Conservation (phyloP, 2,888 invertebrate species). For the Pandemis heparana region DNA sequence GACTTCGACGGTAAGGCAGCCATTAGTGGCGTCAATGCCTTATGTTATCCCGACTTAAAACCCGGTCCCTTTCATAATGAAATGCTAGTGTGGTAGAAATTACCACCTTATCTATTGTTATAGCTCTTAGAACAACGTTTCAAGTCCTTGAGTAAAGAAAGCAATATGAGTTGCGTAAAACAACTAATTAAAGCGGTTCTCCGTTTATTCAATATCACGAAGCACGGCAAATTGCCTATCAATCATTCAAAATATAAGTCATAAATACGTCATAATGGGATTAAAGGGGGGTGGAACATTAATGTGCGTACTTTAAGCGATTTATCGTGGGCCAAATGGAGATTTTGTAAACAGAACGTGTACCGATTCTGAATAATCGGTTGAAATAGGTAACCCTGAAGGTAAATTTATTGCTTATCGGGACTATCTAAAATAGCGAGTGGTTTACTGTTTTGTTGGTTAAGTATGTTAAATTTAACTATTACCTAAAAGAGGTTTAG, state of each 20-base stretch:
- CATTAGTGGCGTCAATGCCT: neutral
- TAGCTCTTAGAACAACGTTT: neutral
- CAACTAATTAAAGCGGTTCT: neutral
- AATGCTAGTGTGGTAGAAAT: neutral
- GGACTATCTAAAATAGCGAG: slow-evolving; percentile 14
- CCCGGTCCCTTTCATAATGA: neutral
- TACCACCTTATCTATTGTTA: neutral
- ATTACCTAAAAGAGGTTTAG: neutral
- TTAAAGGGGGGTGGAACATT: slow-evolving; percentile 51
- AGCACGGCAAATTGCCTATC: neutral
- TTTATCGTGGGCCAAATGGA: slow-evolving; percentile 58
- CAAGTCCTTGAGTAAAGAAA: neutral
- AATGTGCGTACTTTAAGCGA: slow-evolving; percentile 60
- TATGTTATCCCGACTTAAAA: neutral
- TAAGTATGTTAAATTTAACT: neutral
- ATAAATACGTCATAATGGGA: slow-evolving; percentile 33
- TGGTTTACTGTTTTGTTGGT: slow-evolving; percentile 27
- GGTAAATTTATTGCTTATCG: slow-evolving; percentile 40
- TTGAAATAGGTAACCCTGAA: slow-evolving; percentile 49
- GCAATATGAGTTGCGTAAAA: neutral
- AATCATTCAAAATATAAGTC: slow-evolving; percentile 14
- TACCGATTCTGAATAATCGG: slow-evolving; percentile 52
- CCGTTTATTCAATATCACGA: neutral
- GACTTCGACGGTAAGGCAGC: neutral
- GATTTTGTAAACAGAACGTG: slow-evolving; percentile 54